A percentile compares a stretch with the other conserved stretches of the same genome.
These are phyloP conservation scores for Pempheris klunzingeri DNA, from an alignment of 2,797 vertebrate genomes.

Conservation along the genomic window DNA sequence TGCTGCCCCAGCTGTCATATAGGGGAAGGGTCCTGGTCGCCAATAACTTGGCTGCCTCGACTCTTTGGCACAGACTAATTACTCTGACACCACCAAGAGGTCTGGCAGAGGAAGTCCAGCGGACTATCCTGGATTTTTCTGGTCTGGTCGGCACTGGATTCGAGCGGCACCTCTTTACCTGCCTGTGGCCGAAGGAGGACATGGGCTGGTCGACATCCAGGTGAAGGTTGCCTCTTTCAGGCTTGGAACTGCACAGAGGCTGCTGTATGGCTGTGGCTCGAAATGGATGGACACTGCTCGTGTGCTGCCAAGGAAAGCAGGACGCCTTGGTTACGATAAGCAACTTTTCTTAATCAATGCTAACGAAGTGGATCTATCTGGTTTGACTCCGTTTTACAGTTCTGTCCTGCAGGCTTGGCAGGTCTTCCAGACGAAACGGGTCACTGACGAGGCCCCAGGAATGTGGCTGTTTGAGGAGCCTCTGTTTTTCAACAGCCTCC, in stretches of 20 bases:
- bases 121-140: too few relatives aligned
- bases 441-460: too few relatives aligned
- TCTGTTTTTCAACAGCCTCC: background rate
- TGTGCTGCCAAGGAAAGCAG: conserved; percentile 6
- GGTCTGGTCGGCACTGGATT: too few relatives aligned
- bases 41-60: too few relatives aligned
- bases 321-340: background rate
- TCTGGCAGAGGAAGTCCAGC: too few relatives aligned
- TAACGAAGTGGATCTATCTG: background rate
- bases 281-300: background rate
- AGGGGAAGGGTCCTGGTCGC: background rate
- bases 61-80: too few relatives aligned
- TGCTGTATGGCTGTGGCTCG: background rate
- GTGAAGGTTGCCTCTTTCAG: background rate
- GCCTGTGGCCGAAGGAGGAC: background rate
- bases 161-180: too few relatives aligned
- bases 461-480: conserved; percentile 34
- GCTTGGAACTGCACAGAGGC: background rate
- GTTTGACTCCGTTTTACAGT: too few relatives aligned
- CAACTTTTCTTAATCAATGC: conserved; percentile 7
- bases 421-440: too few relatives aligned
- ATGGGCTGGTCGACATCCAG: too few relatives aligned
- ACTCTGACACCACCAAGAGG: too few relatives aligned
- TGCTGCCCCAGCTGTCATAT: conserved; percentile 19
- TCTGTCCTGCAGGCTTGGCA: too few relatives aligned